phyloP scores from a whole-genome alignment of 2,113 vertebrate species.

The Puffinus mauretanicus region DNA sequence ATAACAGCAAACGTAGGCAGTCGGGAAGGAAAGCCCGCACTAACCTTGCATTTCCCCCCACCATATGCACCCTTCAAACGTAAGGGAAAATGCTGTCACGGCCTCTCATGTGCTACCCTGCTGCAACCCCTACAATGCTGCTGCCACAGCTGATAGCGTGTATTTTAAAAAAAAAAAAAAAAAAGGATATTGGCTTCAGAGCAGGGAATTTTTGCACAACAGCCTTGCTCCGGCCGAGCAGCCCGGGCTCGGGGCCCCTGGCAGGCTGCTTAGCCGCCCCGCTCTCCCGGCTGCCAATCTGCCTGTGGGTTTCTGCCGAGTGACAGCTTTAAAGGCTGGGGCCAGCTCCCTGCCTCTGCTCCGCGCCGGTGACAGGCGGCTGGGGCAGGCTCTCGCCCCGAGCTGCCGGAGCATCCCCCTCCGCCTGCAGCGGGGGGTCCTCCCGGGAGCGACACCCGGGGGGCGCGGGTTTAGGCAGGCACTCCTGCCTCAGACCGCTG shows the following conservation, averaged over 20 bases:
- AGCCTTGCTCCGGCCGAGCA: not conserved
- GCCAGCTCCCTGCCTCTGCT: not conserved
- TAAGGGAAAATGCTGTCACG: not conserved
- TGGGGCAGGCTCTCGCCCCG: not conserved
- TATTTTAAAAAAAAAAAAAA: not conserved
- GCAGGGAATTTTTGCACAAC: not conserved
- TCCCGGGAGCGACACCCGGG: not conserved
- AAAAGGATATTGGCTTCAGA: not conserved
- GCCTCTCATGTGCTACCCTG: not conserved
- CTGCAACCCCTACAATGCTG: not conserved
- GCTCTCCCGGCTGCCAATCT: not conserved
- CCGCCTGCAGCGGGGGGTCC: accelerated
- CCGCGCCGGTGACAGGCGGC: not conserved
- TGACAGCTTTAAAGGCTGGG: constrained; percentile 18
- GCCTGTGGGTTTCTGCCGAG: not conserved
- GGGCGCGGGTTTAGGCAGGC: accelerated
- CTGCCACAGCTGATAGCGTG: not conserved
- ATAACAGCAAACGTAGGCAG: not conserved
- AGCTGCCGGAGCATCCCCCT: not conserved
- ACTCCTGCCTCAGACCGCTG: accelerated
- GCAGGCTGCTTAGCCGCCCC: not conserved
- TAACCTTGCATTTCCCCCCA: not conserved
- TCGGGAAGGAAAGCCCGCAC: not conserved
- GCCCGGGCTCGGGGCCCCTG: not conserved
- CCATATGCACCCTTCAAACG: not conserved